These are phyloP conservation scores for Trachelipus rathkii DNA, from an alignment of 1,140 invertebrate species.

Conservation along the genomic window DNA sequence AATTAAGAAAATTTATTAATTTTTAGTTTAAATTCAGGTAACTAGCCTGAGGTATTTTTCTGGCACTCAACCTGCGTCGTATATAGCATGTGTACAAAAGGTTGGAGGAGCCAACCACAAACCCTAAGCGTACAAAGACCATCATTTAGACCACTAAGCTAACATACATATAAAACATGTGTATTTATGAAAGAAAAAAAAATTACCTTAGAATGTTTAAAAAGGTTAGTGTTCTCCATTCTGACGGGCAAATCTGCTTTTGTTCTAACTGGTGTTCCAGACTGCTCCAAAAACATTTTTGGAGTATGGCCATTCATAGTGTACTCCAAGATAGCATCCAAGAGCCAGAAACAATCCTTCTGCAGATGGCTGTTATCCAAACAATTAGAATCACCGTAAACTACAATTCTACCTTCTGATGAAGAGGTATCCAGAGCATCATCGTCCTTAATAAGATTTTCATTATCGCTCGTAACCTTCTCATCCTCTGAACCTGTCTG, in stretches of 20 bases:
- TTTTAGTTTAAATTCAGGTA: too few relatives aligned
- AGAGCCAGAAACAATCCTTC: conserved; percentile 85
- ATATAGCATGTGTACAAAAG: too few relatives aligned
- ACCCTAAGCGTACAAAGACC: neutral
- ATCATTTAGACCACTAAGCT: too few relatives aligned
- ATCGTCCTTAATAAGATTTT: too few relatives aligned
- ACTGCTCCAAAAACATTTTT: conserved; percentile 27
- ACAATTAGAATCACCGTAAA: conserved; percentile 95
- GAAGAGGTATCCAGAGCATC: neutral
- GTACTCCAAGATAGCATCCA: conserved; percentile 87
- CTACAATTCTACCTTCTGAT: conserved; percentile 66
- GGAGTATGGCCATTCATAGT: conserved; percentile 62
- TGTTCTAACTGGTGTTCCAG: conserved; percentile 27
- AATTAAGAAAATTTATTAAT: too few relatives aligned
- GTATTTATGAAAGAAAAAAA: neutral
- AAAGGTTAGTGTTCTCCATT: conserved; percentile 44
- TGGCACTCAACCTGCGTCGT: too few relatives aligned
- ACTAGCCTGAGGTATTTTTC: too few relatives aligned
- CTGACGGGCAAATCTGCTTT: conserved; percentile 38
- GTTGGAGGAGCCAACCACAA: neutral
- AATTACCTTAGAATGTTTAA: conserved; percentile 41
- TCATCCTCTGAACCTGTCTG: conserved; percentile 58
- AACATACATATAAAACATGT: too few relatives aligned
- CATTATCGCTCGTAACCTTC: neutral
- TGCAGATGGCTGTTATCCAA: conserved; percentile 83